These are phyloP conservation scores for Calidris pugnax DNA, from an alignment of 2,113 vertebrate species.

Conservation along the genomic window DNA sequence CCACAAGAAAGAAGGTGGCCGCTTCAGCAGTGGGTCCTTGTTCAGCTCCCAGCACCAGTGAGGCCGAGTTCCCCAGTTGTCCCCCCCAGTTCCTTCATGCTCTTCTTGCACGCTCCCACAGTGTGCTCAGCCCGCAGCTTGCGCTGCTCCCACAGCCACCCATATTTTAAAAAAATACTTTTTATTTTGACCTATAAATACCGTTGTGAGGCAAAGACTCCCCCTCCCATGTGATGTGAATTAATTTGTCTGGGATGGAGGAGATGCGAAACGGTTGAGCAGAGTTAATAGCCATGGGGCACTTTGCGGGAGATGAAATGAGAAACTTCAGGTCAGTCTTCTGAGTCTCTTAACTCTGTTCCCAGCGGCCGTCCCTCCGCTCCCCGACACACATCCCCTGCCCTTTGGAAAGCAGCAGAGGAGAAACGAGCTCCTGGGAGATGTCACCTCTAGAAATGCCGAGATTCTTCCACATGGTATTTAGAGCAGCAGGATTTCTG, in stretches of 20 bases:
- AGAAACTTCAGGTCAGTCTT: not conserved
- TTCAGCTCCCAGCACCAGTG: not conserved
- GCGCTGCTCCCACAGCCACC: not conserved
- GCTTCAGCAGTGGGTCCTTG: not conserved
- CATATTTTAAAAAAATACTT: not conserved
- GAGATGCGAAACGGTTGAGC: not conserved
- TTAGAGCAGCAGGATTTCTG: not conserved
- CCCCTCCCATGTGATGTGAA: not conserved
- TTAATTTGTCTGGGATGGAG: not conserved
- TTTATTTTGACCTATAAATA: not conserved
- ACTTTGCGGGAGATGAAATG: not conserved
- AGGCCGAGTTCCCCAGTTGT: not conserved
- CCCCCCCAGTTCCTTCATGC: not conserved
- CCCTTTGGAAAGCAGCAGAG: conserved; percentile 13
- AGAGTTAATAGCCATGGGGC: not conserved
- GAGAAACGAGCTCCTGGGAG: not conserved
- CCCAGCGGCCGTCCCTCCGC: accelerated
- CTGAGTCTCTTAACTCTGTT: not conserved
- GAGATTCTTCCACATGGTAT: not conserved
- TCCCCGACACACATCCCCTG: not conserved
- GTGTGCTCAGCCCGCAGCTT: not conserved
- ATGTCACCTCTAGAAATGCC: not conserved
- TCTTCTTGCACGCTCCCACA: not conserved
- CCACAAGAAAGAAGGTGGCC: not conserved
- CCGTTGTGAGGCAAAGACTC: not conserved